Conservation (phyloP, 2,797 vertebrate genomes). For the Neopelma chrysocephalum region DNA sequence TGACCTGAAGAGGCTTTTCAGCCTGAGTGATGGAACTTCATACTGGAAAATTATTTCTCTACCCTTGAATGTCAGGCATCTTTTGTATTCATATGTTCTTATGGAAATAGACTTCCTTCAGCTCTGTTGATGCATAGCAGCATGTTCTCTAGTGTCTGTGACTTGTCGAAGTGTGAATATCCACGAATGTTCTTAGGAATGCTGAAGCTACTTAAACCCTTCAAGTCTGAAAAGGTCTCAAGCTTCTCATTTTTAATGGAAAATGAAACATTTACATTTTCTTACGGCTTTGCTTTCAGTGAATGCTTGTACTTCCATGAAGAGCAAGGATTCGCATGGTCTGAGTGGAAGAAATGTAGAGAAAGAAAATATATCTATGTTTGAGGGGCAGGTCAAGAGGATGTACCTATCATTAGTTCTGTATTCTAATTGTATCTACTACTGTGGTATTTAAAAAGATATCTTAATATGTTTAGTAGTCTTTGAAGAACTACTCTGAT, state of each 20-base stretch:
- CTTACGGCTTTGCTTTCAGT: slow-evolving; percentile 6
- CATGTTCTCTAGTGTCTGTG: not conserved
- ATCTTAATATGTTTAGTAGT: not conserved
- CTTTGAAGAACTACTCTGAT: not conserved
- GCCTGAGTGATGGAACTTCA: not conserved
- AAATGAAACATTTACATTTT: not conserved
- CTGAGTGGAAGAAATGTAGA: not conserved
- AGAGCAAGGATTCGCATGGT: not conserved
- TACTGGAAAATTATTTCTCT: slow-evolving; percentile 52
- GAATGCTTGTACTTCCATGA: not conserved
- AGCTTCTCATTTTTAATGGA: slow-evolving; percentile 1
- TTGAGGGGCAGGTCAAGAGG: not conserved
- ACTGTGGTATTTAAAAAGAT: not conserved
- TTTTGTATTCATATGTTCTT: slow-evolving; percentile 20
- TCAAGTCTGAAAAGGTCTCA: slow-evolving; percentile 6
- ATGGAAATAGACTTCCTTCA: slow-evolving; percentile 29
- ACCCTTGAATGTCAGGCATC: slow-evolving; percentile 46
- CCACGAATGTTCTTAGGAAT: not conserved
- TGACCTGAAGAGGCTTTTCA: slow-evolving; percentile 10
- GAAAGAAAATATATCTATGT: not conserved
- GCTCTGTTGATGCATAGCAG: slow-evolving; percentile 6
- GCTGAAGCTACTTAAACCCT: not conserved
- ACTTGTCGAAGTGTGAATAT: slow-evolving; percentile 39
- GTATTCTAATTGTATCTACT: not conserved
- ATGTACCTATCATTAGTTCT: not conserved